Evolutionary conservation across 2,113 vertebrate genomes (phyloP), one percentile per base, ranked within the genome.

Genomic region (Melanostigma gelatinosum): DNA sequence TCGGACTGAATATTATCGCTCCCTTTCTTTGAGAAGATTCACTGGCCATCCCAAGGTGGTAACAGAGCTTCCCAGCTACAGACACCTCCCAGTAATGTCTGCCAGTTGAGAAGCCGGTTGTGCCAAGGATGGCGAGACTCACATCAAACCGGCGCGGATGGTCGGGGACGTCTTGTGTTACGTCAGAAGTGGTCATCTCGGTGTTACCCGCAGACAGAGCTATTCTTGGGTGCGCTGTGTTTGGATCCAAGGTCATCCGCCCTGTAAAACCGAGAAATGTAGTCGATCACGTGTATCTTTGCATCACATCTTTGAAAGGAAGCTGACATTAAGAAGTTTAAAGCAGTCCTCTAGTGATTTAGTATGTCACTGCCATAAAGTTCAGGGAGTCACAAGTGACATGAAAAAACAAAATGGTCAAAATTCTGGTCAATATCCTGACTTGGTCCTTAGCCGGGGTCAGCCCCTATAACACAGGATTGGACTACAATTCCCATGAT

Each of bases 41-140:
- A 11, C 72, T 89, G 79, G 84, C 80, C 80, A 91, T 87, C 4
- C 92, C 92, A 3, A 93, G 4, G 24, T 88, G 82, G 68, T 58
- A 94, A 71, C 92, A 93, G 5, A 0, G 9, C 24, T 75, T 84
- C 18, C 57, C 82, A 48, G 13, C 61, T 16, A 92, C 85, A 42
- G 75, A 83, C 29, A 94, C 77, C 79, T 94, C 92, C 93, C 93
- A 94, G 85, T 92, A 93, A n/a, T 74, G 70, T 40, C 75, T 87
- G 42, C 91, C 90, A 4, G 18, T 13, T 29, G 84, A 73, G 80
- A 50, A 94, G 1, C 89, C 91, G 1, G 46, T 69, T 0, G 15
- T 13, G 20, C 86, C 91, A 18, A 93, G 40, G 16, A 2, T 71
- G 4, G 58, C 92, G 0, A 91, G 72, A 32, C 0, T 15, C 3